phyloP scores from a whole-genome alignment of 2,888 invertebrate species.

The Trachelus tabidus region DNA sequence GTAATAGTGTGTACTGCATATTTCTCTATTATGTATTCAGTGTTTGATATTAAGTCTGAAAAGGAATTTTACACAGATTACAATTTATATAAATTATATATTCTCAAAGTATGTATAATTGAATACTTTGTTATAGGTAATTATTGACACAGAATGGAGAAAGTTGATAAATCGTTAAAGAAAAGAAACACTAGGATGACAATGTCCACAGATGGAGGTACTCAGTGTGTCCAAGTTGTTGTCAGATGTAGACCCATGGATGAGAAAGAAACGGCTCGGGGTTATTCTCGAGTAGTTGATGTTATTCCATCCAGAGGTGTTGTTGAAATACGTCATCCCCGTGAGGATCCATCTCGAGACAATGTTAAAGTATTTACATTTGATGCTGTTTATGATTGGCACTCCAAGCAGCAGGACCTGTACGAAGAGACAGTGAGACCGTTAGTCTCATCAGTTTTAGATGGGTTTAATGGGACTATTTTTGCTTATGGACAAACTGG shows the following conservation, averaged over 20 bases:
- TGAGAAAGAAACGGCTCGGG: slow-evolving; percentile 82
- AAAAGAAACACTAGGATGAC: slow-evolving; percentile 41
- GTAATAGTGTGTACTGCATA: not conserved
- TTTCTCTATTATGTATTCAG: not conserved
- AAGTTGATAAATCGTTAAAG: slow-evolving; percentile 41
- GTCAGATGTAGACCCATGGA: slow-evolving; percentile 97
- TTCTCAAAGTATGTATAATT: not conserved
- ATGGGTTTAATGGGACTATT: slow-evolving; percentile 99
- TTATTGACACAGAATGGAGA: slow-evolving; percentile 37
- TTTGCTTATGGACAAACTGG: slow-evolving; percentile 99
- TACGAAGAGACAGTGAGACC: slow-evolving; percentile 97
- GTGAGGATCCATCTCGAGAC: slow-evolving; percentile 74
- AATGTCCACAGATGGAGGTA: slow-evolving; percentile 41
- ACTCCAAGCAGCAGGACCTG: slow-evolving; percentile 89
- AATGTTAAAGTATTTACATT: slow-evolving; percentile 95
- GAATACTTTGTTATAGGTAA: not conserved
- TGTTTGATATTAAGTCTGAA: not conserved
- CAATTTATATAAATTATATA: not conserved
- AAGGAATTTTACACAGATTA: too few relatives aligned
- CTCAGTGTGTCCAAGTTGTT: slow-evolving; percentile 92
- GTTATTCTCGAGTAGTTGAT: slow-evolving; percentile 83
- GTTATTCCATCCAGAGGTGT: slow-evolving; percentile 88
- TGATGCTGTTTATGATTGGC: slow-evolving; percentile 95
- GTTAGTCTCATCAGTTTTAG: slow-evolving; percentile 92
- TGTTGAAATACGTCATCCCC: slow-evolving; percentile 90